Conservation (phyloP, 2,797 vertebrate species). For the Poeciliopsis gracilis region DNA sequence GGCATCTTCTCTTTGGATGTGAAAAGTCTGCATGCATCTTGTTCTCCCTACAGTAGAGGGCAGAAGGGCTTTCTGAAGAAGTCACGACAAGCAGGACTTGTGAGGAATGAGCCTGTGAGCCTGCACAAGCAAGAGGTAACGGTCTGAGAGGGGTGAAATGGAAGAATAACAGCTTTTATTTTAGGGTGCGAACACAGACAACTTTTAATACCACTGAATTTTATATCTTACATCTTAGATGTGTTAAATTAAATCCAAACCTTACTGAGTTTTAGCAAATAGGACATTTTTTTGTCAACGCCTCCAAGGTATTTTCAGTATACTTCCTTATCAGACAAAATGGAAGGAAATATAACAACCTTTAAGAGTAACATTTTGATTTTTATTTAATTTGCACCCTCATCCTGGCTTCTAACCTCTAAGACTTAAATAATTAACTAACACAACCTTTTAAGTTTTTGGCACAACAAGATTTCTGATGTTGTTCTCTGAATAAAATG, state of each 20-base stretch:
- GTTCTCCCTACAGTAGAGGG: slow-evolving; percentile 15
- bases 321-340: not conserved
- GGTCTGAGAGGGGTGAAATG: not conserved
- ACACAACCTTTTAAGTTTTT: not conserved
- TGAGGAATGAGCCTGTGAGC: slow-evolving; percentile 18
- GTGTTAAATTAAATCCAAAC: not conserved
- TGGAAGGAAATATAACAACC: not conserved
- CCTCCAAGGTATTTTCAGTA: not conserved
- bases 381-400: not conserved
- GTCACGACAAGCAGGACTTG: slow-evolving; percentile 22
- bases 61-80: slow-evolving; percentile 35
- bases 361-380: not conserved
- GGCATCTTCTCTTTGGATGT: slow-evolving; percentile 5
- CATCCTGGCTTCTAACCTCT: not conserved
- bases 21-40: slow-evolving; percentile 16
- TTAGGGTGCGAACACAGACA: not conserved
- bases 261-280: not conserved
- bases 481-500: not conserved
- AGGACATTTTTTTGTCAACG: not conserved
- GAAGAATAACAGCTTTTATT: not conserved
- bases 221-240: not conserved
- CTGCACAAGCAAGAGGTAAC: slow-evolving; percentile 3
- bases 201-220: not conserved
- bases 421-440: not conserved
- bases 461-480: not conserved